Percentiles rank a stretch among this genome's conserved stretches.
phyloP scores from a whole-genome alignment of 1,140 invertebrate species.

The Hylaeus volcanicus region DNA sequence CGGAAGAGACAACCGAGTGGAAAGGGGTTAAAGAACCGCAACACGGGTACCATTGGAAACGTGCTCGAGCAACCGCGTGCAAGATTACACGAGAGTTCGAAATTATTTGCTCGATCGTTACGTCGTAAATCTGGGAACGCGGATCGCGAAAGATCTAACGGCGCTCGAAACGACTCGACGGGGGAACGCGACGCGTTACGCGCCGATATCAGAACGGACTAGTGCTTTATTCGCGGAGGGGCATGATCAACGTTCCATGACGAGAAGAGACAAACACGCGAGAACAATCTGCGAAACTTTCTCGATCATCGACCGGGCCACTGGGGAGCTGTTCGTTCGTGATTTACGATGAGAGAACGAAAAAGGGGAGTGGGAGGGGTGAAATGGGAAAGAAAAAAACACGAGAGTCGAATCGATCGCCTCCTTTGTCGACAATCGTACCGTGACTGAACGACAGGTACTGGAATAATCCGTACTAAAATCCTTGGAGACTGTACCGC shows the following conservation, averaged over 20 bases:
- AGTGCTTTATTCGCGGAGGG: conserved; percentile 32
- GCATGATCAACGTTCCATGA: conserved; percentile 40
- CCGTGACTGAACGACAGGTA: conserved; percentile 54
- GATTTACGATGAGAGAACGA: conserved; percentile 63
- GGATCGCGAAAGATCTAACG: too few relatives aligned
- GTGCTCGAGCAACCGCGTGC: too few relatives aligned
- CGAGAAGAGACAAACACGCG: conserved; percentile 62
- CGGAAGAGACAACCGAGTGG: too few relatives aligned
- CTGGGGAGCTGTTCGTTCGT: conserved; percentile 69
- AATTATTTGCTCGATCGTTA: too few relatives aligned
- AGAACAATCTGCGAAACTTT: conserved; percentile 72
- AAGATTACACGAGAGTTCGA: too few relatives aligned
- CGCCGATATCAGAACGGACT: conserved; percentile 26
- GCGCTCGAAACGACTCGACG: neutral
- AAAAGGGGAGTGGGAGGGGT: neutral
- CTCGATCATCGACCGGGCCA: conserved; percentile 73
- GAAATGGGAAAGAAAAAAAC: conserved; percentile 5
- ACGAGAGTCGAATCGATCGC: conserved; percentile 43
- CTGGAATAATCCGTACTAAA: conserved; percentile 62
- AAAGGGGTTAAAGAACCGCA: too few relatives aligned
- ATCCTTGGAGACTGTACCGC: conserved; percentile 55
- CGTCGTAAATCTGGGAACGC: too few relatives aligned
- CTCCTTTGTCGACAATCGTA: conserved; percentile 55
- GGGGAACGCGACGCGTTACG: neutral
- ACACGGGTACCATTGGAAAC: too few relatives aligned